Conservation (phyloP, 2,888 invertebrate genomes). For the Chymomyza fuscimana region DNA sequence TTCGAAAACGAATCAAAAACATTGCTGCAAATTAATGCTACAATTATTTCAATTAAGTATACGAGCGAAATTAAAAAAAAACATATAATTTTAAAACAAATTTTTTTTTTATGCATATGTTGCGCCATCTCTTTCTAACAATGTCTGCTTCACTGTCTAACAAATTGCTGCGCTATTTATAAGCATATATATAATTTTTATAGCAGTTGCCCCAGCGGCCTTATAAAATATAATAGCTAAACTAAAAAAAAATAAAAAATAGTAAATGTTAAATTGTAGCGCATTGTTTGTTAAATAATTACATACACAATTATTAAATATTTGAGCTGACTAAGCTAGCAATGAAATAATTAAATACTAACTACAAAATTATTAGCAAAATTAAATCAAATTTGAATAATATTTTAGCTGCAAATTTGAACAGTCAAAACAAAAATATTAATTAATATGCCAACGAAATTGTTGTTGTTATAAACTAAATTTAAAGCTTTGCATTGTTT, state of each 20-base stretch:
- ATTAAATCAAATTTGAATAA: slow-evolving; percentile 31
- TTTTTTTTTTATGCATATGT: not conserved
- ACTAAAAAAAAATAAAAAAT: slow-evolving; percentile 32
- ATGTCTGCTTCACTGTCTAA: slow-evolving; percentile 10
- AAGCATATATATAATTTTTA: slow-evolving; percentile 43
- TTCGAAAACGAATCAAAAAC: not conserved
- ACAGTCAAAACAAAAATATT: slow-evolving; percentile 6
- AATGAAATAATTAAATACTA: slow-evolving; percentile 15
- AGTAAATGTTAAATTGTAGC: slow-evolving; percentile 63
- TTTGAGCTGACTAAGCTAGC: slow-evolving; percentile 13
- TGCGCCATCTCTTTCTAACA: slow-evolving; percentile 13
- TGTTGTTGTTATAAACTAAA: slow-evolving; percentile 6
- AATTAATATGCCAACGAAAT: slow-evolving; percentile 1
- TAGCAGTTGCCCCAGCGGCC: slow-evolving; percentile 68
- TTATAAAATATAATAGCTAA: slow-evolving; percentile 38
- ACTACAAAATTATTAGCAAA: slow-evolving; percentile 30
- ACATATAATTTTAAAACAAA: not conserved
- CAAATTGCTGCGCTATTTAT: slow-evolving; percentile 10
- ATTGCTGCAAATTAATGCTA: no score
- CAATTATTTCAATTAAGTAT: no score
- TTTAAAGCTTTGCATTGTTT: slow-evolving; percentile 24
- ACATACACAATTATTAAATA: slow-evolving; percentile 16
- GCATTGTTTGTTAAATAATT: slow-evolving; percentile 58
- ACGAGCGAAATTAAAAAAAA: not conserved
- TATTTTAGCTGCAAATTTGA: slow-evolving; percentile 1